These are phyloP conservation scores for Calliopum simillimum DNA, from an alignment of 2,888 invertebrate species.

Conservation along the genomic window DNA sequence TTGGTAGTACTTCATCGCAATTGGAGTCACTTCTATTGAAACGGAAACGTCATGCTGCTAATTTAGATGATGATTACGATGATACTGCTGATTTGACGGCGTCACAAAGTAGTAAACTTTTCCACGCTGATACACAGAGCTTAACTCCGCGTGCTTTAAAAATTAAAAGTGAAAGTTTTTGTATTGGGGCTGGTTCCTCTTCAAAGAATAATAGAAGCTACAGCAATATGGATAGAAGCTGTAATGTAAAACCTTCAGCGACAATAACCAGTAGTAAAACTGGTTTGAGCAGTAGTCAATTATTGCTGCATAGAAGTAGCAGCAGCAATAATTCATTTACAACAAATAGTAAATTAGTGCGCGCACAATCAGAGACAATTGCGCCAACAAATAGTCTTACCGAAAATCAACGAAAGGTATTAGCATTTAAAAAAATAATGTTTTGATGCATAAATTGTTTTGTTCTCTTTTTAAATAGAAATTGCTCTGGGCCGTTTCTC, in stretches of 20 bases:
- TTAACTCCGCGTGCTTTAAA: constrained; percentile 63
- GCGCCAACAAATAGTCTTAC: constrained; percentile 55
- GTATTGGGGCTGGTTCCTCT: constrained; percentile 63
- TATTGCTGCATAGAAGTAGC: constrained; percentile 2
- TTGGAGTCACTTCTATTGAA: constrained; percentile 58
- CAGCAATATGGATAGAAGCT: not conserved
- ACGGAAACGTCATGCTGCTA: constrained; percentile 57
- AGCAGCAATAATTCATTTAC: constrained; percentile 37
- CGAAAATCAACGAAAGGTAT: constrained; percentile 64
- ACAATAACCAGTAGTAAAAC: constrained; percentile 20
- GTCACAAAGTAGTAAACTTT: constrained; percentile 56
- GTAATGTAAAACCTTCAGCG: not conserved
- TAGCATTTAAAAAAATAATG: not conserved
- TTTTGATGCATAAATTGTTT: not conserved
- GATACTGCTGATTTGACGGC: constrained; percentile 46
- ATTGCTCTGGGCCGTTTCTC: constrained; percentile 84
- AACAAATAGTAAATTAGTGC: constrained; percentile 49
- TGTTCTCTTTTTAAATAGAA: constrained; percentile 68
- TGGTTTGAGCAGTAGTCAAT: constrained; percentile 45
- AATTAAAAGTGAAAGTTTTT: constrained; percentile 67
- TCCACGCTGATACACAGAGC: constrained; percentile 49
- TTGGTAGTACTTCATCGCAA: constrained; percentile 43
- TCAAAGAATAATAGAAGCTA: constrained; percentile 28
- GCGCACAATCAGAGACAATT: constrained; percentile 57
- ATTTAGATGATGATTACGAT: constrained; percentile 53